These are phyloP conservation scores for Accipiter cooperii DNA, from an alignment of 2,113 vertebrate genomes.

Conservation along the genomic window DNA sequence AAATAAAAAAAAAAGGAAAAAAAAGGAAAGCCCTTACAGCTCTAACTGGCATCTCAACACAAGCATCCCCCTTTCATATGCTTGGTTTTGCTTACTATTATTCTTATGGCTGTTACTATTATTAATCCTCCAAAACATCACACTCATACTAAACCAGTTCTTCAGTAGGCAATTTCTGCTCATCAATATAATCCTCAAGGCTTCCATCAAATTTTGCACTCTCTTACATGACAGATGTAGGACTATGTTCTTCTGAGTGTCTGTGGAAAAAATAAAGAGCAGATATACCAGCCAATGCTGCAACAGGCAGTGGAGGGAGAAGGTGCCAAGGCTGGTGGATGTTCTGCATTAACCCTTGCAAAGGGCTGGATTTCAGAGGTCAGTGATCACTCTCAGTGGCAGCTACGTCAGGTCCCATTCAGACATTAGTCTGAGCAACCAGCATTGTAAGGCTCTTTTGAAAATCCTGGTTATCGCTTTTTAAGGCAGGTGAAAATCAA, in stretches of 20 bases:
- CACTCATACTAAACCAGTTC: neutral
- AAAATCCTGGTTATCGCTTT: neutral
- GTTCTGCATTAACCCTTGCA: rapidly evolving
- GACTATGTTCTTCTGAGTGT: neutral
- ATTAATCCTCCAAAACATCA: neutral
- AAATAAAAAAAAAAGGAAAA: neutral
- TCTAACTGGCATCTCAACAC: neutral
- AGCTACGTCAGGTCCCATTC: neutral
- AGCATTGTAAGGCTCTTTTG: neutral
- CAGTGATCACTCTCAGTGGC: neutral
- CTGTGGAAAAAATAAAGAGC: neutral
- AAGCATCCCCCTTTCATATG: neutral
- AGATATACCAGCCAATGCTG: neutral
- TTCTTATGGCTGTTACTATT: neutral
- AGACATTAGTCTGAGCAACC: neutral
- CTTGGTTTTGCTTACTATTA: neutral
- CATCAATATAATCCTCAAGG: neutral
- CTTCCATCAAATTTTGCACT: neutral
- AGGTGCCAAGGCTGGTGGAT: neutral
- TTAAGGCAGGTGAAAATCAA: neutral
- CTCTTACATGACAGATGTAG: neutral
- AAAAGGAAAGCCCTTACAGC: neutral
- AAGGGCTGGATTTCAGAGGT: neutral
- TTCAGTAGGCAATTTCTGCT: neutral
- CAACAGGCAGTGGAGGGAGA: neutral